Conservation (phyloP, 1,140 invertebrate genomes). For the Drosophila bocki region DNA sequence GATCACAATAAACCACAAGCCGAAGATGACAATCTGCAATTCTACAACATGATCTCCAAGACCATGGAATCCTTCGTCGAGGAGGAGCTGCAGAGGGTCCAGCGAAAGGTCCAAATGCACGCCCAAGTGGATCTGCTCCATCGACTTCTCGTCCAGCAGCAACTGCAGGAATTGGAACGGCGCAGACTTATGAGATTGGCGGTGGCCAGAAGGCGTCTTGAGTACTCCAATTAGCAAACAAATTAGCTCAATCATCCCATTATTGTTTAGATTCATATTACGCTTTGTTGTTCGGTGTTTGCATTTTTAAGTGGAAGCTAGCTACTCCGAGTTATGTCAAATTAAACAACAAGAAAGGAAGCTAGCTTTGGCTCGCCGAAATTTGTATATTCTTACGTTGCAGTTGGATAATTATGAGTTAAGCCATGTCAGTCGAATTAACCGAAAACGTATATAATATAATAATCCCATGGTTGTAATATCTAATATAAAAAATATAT, state of each 20-base stretch:
- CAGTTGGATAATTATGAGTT: no score
- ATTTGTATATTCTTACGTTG: background rate
- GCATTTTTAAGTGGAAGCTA: slow-evolving; percentile 53
- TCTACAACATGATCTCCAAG: background rate
- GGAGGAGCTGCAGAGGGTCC: background rate
- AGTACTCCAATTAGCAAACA: slow-evolving; percentile 49
- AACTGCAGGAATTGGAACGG: slow-evolving; percentile 57
- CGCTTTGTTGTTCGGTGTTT: slow-evolving; percentile 14
- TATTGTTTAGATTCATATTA: slow-evolving; percentile 32
- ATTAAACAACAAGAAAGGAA: slow-evolving; percentile 15
- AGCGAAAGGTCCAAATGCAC: slow-evolving; percentile 18
- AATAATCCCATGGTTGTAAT: no score
- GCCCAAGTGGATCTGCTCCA: slow-evolving; percentile 61
- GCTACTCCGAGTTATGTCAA: slow-evolving; percentile 22
- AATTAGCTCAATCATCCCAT: slow-evolving; percentile 24
- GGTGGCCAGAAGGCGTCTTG: slow-evolving; percentile 21
- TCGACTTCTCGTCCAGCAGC: slow-evolving; percentile 58
- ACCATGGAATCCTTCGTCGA: slow-evolving; percentile 11
- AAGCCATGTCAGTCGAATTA: no score
- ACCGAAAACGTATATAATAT: no score
- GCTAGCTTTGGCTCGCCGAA: background rate
- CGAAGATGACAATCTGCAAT: background rate
- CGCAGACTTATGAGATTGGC: slow-evolving; percentile 46
- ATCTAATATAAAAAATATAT: no score
- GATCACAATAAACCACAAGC: no score